Evolutionary conservation across 2,113 vertebrate genomes (phyloP).

Genomic region (Stigmatopora nigra): DNA sequence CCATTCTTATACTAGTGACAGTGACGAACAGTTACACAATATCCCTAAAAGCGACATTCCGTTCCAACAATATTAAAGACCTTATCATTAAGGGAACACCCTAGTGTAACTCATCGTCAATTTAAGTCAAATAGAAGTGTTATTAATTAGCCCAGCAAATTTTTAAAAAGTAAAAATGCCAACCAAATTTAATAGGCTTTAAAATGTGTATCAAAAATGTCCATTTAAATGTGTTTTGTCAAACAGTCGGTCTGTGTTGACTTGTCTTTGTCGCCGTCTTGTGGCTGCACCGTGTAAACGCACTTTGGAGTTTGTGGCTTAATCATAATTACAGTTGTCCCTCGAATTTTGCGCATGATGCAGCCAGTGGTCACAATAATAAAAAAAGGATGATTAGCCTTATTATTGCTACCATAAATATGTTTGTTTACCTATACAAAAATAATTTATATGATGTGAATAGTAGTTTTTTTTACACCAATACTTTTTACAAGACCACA

Average conservation of each 20-base stretch:
- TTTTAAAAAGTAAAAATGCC: no score
- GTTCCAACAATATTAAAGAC: not conserved
- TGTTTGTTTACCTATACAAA: no score
- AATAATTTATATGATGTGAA: no score
- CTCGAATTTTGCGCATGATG: no score
- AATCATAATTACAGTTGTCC: not conserved
- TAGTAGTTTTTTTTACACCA: no score
- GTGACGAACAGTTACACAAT: not conserved
- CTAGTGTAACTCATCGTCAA: no score
- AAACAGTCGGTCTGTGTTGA: not conserved
- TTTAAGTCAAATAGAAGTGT: no score
- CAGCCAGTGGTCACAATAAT: no score
- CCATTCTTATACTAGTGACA: constrained; percentile 4
- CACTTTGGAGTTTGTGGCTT: not conserved
- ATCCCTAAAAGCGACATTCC: not conserved
- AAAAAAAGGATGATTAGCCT: no score
- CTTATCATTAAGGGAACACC: not conserved
- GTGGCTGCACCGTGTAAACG: constrained; percentile 19
- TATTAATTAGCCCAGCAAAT: no score
- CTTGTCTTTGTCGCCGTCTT: constrained; percentile 31
- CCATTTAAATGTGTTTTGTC: not conserved
- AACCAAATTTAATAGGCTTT: not conserved
- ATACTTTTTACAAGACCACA: not conserved
- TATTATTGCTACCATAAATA: no score
- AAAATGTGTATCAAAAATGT: not conserved